phyloP scores from a whole-genome alignment of 2,113 vertebrate genomes.

The Atherinomorus stipes region DNA sequence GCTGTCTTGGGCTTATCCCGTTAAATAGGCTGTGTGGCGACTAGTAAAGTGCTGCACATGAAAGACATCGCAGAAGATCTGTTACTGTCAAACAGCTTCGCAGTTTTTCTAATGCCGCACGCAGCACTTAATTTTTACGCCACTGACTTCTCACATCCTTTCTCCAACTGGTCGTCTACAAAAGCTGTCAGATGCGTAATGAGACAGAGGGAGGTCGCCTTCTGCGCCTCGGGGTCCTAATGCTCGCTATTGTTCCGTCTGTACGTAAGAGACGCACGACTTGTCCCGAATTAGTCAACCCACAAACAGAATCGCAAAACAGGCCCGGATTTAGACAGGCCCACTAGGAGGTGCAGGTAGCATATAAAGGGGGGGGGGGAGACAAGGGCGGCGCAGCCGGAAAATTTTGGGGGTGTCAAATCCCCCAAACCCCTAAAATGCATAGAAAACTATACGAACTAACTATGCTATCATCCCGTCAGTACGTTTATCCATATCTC shows the following conservation, averaged over 20 bases:
- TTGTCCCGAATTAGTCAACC: no score
- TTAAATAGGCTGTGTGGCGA: slow-evolving; percentile 14
- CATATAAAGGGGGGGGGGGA: no score
- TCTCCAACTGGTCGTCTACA: slow-evolving; percentile 25
- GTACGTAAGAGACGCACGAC: not conserved
- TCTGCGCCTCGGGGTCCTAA: slow-evolving; percentile 74
- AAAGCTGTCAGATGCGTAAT: slow-evolving; percentile 54
- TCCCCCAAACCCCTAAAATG: no score
- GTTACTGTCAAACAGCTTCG: not conserved
- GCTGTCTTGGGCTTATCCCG: slow-evolving; percentile 10
- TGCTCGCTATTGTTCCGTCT: slow-evolving; percentile 32
- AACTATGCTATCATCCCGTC: no score
- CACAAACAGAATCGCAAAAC: no score
- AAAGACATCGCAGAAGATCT: slow-evolving; percentile 44
- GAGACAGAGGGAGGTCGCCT: slow-evolving; percentile 18
- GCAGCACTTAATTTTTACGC: slow-evolving; percentile 6
- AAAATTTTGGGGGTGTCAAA: no score
- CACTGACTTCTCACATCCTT: slow-evolving; percentile 56
- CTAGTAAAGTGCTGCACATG: slow-evolving; percentile 1
- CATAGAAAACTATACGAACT: no score
- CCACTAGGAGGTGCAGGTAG: no score
- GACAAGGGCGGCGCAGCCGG: no score
- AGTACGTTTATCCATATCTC: no score
- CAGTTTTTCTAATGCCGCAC: slow-evolving; percentile 34
- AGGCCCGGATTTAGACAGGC: no score